A percentile compares a stretch with the other conserved stretches of the same genome.
phyloP scores from a whole-genome alignment of 2,888 invertebrate species.

The Pollenia griseotomentosa region DNA sequence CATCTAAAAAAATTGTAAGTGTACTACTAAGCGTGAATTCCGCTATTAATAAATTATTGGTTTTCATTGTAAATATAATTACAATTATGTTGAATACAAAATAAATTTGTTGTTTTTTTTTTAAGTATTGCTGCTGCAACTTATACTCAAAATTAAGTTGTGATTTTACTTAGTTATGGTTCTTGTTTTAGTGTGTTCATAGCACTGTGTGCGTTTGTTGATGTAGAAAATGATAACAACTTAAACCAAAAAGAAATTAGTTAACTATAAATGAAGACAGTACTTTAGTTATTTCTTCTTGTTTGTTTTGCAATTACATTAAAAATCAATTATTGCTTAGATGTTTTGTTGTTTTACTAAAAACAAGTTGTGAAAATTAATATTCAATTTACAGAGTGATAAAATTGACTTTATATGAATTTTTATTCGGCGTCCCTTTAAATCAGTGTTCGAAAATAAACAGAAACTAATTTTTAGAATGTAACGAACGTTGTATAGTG shows the following conservation, averaged over 20 bases:
- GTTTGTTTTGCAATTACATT: conserved; percentile 34
- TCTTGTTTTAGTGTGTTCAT: background rate
- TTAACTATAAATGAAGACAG: background rate
- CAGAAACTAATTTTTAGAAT: too few species aligned
- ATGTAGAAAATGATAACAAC: conserved; percentile 27
- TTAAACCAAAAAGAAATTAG: background rate
- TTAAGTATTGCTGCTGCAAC: conserved; percentile 57
- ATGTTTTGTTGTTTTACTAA: background rate
- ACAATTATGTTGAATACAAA: conserved; percentile 53
- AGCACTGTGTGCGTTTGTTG: background rate
- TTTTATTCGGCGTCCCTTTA: too few species aligned
- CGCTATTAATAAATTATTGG: background rate
- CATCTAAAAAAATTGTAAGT: too few species aligned
- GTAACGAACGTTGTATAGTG: too few species aligned
- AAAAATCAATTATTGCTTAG: conserved; percentile 52
- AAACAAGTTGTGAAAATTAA: conserved; percentile 3
- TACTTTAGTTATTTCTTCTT: background rate
- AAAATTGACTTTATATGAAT: background rate
- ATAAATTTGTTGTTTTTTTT: conserved; percentile 61
- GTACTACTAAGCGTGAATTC: background rate
- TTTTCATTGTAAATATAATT: conserved; percentile 33
- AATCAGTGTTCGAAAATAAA: too few species aligned
- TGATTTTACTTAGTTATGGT: conserved; percentile 9
- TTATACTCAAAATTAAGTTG: conserved; percentile 33
- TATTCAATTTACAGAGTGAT: conserved; percentile 1